Evolutionary conservation across 2,888 invertebrate species (phyloP).

Genomic region (Hirtodrosophila trivittata): DNA sequence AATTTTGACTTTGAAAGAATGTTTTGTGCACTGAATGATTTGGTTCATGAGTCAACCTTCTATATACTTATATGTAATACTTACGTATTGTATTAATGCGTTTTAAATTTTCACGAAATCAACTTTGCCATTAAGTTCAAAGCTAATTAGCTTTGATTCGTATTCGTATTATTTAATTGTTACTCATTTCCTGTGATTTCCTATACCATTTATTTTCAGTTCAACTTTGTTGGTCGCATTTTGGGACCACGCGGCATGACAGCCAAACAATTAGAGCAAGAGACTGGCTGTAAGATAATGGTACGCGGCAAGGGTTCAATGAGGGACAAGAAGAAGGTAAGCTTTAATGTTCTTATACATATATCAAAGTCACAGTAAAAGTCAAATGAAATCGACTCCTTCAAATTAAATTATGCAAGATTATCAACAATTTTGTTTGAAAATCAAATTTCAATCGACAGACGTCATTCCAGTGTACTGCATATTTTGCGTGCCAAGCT

Average conservation of each 20-base stretch:
- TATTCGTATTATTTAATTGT: constrained; percentile 48
- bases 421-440: constrained; percentile 3
- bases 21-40: constrained; percentile 43
- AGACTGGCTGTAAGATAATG: constrained; percentile 99
- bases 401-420: too few species aligned
- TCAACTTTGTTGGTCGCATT: constrained; percentile 99
- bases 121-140: constrained; percentile 47
- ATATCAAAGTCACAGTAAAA: neutral
- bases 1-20: constrained; percentile 72
- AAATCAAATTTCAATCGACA: constrained; percentile 12
- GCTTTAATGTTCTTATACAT: constrained; percentile 54
- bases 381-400: neutral
- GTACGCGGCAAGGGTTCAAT: constrained; percentile 99
- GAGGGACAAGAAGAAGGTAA: constrained; percentile 99
- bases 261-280: constrained; percentile 99
- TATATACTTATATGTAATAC: constrained; percentile 21
- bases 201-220: constrained; percentile 92
- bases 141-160: constrained; percentile 41
- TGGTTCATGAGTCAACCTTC: constrained; percentile 45
- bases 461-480: constrained; percentile 17
- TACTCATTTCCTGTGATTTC: constrained; percentile 69
- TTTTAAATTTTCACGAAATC: constrained; percentile 66
- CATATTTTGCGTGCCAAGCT: constrained; percentile 41
- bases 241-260: constrained; percentile 99
- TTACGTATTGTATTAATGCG: constrained; percentile 49